Conservation (phyloP, 92 coral and sea anemone species). For the Anthopleura xanthogrammica region DNA sequence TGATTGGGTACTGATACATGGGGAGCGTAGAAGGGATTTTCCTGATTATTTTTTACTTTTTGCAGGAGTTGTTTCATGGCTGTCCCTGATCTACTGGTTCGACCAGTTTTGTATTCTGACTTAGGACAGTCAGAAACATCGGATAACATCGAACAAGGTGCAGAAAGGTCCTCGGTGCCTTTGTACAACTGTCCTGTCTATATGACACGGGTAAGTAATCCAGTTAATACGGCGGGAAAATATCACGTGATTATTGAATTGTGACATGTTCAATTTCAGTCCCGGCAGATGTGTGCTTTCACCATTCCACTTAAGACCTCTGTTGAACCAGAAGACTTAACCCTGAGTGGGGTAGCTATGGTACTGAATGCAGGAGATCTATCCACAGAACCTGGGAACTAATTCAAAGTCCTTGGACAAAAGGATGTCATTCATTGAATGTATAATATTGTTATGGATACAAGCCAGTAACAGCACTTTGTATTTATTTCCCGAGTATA, state of each 20-base stretch:
- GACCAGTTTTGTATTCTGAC: constrained; percentile 57
- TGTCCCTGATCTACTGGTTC: constrained; percentile 78
- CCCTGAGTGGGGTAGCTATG: constrained; percentile 80
- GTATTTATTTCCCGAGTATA: neutral
- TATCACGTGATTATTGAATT: neutral
- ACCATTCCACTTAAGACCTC: constrained; percentile 73
- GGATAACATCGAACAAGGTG: constrained; percentile 18
- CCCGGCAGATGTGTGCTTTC: constrained; percentile 78
- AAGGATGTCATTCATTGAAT: neutral
- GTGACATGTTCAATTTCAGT: constrained; percentile 39
- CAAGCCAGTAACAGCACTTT: neutral
- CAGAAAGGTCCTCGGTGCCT: constrained; percentile 32
- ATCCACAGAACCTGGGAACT: constrained; percentile 77
- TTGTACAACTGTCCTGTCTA: constrained; percentile 85
- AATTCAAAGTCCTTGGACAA: constrained; percentile 26
- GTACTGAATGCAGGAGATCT: constrained; percentile 81
- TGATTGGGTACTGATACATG: neutral
- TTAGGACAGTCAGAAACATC: constrained; percentile 16
- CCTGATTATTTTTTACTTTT: neutral
- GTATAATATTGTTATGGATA: neutral
- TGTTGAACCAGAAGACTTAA: constrained; percentile 64
- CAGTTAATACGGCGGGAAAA: neutral
- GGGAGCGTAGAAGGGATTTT: neutral
- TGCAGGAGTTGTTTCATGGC: constrained; percentile 57
- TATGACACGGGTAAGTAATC: constrained; percentile 78